Conservation (phyloP, 2,797 vertebrate genomes). For the Odontamblyopus rebecca region DNA sequence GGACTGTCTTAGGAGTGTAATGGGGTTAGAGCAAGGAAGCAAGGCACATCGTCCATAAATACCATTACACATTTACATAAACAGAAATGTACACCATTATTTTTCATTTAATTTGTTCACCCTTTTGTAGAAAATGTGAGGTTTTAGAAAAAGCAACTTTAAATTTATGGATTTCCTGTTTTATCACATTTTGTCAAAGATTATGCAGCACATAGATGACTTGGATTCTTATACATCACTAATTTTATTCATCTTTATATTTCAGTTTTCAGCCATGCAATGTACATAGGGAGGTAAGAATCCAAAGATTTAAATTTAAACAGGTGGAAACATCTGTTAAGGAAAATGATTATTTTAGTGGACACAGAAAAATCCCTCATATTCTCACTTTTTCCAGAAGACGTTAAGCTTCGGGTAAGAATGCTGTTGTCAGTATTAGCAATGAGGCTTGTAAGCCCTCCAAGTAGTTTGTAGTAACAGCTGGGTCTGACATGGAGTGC, state of each 20-base stretch:
- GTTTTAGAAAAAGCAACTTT: too few relatives aligned
- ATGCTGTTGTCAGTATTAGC: constrained; percentile 79
- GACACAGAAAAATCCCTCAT: constrained; percentile 50
- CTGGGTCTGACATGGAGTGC: constrained; percentile 86
- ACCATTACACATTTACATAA: constrained; percentile 62
- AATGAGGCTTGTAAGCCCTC: constrained; percentile 80
- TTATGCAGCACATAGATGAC: too few relatives aligned
- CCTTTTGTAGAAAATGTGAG: too few relatives aligned
- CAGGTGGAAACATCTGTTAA: constrained; percentile 69
- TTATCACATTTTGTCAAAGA: background rate
- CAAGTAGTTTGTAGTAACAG: constrained; percentile 86
- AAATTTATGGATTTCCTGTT: background rate
- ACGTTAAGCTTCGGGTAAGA: constrained; percentile 72
- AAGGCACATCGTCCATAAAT: constrained; percentile 70
- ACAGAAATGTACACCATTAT: constrained; percentile 53
- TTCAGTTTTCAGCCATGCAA: constrained; percentile 11
- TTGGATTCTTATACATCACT: too few relatives aligned
- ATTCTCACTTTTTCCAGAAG: constrained; percentile 63
- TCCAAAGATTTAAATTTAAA: constrained; percentile 60
- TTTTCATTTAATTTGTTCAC: background rate
- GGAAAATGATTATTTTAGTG: constrained; percentile 49
- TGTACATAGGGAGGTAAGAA: constrained; percentile 52
- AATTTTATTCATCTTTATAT: too few relatives aligned
- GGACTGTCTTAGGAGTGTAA: constrained; percentile 63
- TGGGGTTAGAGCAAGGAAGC: constrained; percentile 70